A percentile compares a stretch with the other conserved stretches of the same genome.
Evolutionary conservation across 2,888 invertebrate species (phyloP).

Genomic region (Caenorhabditis afra): DNA sequence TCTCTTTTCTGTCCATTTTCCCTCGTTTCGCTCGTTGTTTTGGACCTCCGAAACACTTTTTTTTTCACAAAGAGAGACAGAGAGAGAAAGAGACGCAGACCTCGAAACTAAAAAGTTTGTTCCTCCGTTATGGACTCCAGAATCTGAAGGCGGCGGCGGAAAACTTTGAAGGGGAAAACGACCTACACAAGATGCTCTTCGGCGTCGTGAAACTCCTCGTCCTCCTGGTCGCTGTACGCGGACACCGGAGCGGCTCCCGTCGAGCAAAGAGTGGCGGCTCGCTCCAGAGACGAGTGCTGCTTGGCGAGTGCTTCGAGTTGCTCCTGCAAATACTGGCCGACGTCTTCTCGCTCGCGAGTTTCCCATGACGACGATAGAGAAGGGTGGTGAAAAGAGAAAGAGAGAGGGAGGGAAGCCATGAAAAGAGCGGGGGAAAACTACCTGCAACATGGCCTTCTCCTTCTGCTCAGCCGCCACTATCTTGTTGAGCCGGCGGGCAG

Average conservation of each 20-base stretch:
- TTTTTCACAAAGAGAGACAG: not conserved
- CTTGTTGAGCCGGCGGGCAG: slow-evolving; percentile 93
- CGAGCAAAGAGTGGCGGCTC: slow-evolving; percentile 83
- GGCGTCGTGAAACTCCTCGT: slow-evolving; percentile 85
- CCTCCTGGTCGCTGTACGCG: slow-evolving; percentile 81
- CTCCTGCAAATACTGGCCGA: slow-evolving; percentile 84
- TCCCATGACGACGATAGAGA: slow-evolving; percentile 20
- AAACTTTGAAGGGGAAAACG: too few species aligned
- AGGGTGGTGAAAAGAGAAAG: slow-evolving; percentile 2
- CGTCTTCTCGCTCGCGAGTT: slow-evolving; percentile 7
- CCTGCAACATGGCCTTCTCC: slow-evolving; percentile 63
- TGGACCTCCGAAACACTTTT: not conserved
- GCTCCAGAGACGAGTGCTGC: slow-evolving; percentile 95
- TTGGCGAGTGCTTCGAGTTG: slow-evolving; percentile 97
- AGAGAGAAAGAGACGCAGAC: slow-evolving; percentile 1
- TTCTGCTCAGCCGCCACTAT: slow-evolving; percentile 63
- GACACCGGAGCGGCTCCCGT: slow-evolving; percentile 62
- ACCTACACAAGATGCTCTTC: slow-evolving; percentile 81
- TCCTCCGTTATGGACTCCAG: not conserved
- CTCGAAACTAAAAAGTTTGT: not conserved
- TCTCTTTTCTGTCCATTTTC: not conserved
- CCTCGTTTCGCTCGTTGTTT: too few species aligned
- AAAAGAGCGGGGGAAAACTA: slow-evolving; percentile 6
- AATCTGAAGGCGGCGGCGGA: not conserved
- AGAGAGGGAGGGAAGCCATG: not conserved